Conservation (phyloP, 2,888 invertebrate species). For the Theristus sp. region DNA sequence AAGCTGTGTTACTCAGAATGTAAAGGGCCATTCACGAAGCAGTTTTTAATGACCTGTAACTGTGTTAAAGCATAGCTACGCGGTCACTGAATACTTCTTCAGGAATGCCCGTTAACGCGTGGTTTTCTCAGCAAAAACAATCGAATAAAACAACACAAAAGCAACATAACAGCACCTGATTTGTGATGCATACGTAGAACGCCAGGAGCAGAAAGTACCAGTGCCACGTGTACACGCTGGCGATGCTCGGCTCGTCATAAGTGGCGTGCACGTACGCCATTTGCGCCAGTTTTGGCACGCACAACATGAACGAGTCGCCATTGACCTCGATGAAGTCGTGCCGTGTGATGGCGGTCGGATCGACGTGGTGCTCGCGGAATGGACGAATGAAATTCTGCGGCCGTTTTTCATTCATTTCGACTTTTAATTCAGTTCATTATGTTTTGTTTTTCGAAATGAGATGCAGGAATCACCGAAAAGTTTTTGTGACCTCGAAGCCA, state of each 20-base stretch:
- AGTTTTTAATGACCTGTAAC: no score
- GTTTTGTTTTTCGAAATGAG: no score
- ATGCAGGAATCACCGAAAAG: no score
- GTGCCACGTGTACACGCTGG: constrained; percentile 57
- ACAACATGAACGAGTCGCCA: constrained; percentile 89
- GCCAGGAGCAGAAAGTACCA: constrained; percentile 81
- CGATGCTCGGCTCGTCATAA: background rate
- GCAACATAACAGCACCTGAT: no score
- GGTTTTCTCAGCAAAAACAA: no score
- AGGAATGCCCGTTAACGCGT: no score
- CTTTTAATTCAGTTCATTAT: background rate
- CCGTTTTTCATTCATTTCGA: background rate
- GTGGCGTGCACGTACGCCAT: constrained; percentile 62
- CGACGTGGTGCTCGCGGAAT: constrained; percentile 94
- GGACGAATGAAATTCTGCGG: constrained; percentile 80
- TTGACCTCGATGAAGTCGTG: constrained; percentile 90
- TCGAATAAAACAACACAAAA: no score
- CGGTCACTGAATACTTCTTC: no score
- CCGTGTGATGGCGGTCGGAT: constrained; percentile 91
- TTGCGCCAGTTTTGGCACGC: constrained; percentile 61
- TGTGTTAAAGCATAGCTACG: no score
- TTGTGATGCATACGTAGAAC: constrained; percentile 86
- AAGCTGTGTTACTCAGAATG: no score
- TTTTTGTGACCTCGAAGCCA: no score
- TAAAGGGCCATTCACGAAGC: no score